Base-by-base conservation (phyloP, 2,113 vertebrate genomes). In the Etheostoma spectabile region DNA sequence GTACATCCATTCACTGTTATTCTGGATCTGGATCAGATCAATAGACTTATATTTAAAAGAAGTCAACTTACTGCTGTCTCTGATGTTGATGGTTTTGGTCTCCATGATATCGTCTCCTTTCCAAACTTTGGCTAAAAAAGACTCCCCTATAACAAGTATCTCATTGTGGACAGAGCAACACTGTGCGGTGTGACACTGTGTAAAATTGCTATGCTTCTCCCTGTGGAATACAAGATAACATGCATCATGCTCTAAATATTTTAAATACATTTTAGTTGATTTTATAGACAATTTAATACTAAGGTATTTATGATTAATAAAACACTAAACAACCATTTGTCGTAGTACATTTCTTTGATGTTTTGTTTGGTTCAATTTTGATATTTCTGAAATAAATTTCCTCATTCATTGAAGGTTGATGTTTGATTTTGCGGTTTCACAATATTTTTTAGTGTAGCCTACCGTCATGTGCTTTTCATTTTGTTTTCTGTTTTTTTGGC, bases 61-160 rank as follows among this genome's bases (percentile, higher is more conserved):
- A 73, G n/a, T 55, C 2, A 67, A 93, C 93, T 86, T 71, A 95
- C 94, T 55, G 81, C 10, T 90, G 0, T 61, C 0, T 0, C 0
- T 0, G 30, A 86, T 3, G 0, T 0, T 0, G 13, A 93, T 51
- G 6, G 0, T 14, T 83, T 68, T 77, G 7, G 6, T 73, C 8
- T 46, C 22, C 2, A 89, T 5, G 1, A 0, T 19, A 6, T 65
- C 1, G 16, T 3, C 14, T 55, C 49, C 65, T 66, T 67, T 84
- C 62, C 8, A 24, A 49, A 94, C 48, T 0, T 18, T 33, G n/a
- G 56, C 82, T 1, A 0, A 11, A 21, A 74, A 74, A 5, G 0
- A 8, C 14, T 89, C 64, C 0, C 0, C 0, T 0, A 0, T 0
- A 19, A 88, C 0, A 13, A 89, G 13, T 0, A 0, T 0, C 21